A percentile compares a stretch with the other conserved stretches of the same genome.
Evolutionary conservation across 2,888 invertebrate species (phyloP).

Genomic region (Drosophila mettleri): DNA sequence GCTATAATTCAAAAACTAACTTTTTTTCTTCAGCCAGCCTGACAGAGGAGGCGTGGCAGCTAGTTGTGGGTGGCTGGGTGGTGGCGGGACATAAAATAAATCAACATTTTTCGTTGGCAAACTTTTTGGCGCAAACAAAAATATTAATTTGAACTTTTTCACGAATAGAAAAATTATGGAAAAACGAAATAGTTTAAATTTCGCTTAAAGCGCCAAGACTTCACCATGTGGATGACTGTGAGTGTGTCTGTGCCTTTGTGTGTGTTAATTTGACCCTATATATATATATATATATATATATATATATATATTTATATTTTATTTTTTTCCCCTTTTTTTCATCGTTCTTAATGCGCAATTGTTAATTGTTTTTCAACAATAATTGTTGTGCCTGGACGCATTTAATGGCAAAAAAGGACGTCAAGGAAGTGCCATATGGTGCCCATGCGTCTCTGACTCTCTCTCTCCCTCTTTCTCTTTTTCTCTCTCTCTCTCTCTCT

Average conservation of each 20-base stretch:
- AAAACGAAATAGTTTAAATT: slow-evolving; percentile 10
- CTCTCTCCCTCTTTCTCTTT: neutral
- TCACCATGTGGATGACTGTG: too few species aligned
- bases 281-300: neutral
- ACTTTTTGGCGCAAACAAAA: slow-evolving; percentile 76
- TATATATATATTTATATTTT: slow-evolving; percentile 33
- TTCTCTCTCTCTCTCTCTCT: neutral
- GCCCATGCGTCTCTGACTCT: neutral
- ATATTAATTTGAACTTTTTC: slow-evolving; percentile 75
- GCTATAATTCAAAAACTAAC: slow-evolving; percentile 62
- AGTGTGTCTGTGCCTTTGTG: neutral
- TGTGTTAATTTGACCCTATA: neutral
- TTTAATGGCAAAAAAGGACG: slow-evolving; percentile 45
- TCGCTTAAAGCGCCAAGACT: slow-evolving; percentile 31
- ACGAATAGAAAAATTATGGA: slow-evolving; percentile 44
- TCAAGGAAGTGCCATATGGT: slow-evolving; percentile 52
- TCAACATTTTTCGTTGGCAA: slow-evolving; percentile 65
- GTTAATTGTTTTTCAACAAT: slow-evolving; percentile 75
- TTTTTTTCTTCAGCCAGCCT: slow-evolving; percentile 22
- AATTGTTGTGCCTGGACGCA: slow-evolving; percentile 45
- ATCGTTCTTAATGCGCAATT: slow-evolving; percentile 46
- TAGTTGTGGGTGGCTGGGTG: neutral
- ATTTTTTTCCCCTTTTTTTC: slow-evolving; percentile 19
- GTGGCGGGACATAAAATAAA: slow-evolving; percentile 59
- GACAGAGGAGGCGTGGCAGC: slow-evolving; percentile 1